phyloP scores from a whole-genome alignment of 2,888 invertebrate species.

The Bugula neritina region DNA sequence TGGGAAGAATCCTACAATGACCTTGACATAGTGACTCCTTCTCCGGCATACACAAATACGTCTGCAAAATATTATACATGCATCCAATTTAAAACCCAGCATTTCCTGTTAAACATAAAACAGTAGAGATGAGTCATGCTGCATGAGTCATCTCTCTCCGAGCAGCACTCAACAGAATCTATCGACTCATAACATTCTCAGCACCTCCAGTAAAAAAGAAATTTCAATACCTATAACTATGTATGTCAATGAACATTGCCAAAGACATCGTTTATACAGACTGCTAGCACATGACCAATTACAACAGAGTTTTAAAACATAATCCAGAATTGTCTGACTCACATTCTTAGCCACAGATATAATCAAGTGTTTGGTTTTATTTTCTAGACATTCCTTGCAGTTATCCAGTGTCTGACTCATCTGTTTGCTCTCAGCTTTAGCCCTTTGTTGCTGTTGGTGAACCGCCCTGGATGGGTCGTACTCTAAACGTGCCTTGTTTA shows the following conservation, averaged over 20 bases:
- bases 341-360: conserved; percentile 73
- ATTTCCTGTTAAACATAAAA: too few species aligned
- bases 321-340: conserved; percentile 30
- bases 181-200: too few species aligned
- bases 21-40: conserved; percentile 73
- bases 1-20: conserved; percentile 78
- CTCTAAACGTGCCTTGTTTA: conserved; percentile 68
- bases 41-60: conserved; percentile 75
- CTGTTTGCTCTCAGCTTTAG: conserved; percentile 46
- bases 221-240: too few species aligned
- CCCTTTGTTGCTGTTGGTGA: conserved; percentile 31
- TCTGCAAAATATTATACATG: conserved; percentile 45
- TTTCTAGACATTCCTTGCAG: conserved; percentile 77
- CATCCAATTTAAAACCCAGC: not conserved
- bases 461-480: conserved; percentile 56
- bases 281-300: too few species aligned
- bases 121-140: too few species aligned
- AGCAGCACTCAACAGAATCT: too few species aligned
- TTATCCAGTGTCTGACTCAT: conserved; percentile 67
- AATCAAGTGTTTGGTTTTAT: conserved; percentile 76
- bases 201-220: too few species aligned
- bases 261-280: too few species aligned
- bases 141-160: too few species aligned
- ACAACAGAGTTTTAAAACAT: too few species aligned
- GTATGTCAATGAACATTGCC: too few species aligned